phyloP scores from a whole-genome alignment of 2,113 vertebrate genomes.

The Melanotaenia duboulayi region DNA sequence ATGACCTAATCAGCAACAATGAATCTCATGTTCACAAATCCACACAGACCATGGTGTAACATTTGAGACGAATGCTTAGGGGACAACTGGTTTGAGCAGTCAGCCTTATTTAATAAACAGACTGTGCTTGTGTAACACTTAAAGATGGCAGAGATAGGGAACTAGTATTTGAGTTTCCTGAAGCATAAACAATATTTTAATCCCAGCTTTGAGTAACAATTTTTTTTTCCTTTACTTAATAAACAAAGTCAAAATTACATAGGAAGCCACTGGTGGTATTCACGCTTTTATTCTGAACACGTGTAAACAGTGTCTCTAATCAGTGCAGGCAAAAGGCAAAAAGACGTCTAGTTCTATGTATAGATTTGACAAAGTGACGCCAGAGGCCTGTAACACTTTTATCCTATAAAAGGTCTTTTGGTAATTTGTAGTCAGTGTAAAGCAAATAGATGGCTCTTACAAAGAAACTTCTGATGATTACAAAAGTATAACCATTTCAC shows the following conservation, averaged over 20 bases:
- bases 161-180: no score
- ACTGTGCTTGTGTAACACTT: background rate
- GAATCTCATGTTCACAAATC: background rate
- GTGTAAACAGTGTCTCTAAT: conserved; percentile 9
- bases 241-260: conserved; percentile 21
- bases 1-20: background rate
- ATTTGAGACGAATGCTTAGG: background rate
- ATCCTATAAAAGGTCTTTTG: background rate
- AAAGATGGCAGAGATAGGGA: background rate
- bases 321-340: background rate
- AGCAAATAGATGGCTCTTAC: background rate
- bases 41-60: background rate
- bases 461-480: background rate
- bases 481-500: background rate
- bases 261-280: conserved; percentile 1
- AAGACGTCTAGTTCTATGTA: no score
- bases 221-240: no score
- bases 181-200: no score
- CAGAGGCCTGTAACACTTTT: background rate
- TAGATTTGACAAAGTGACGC: background rate
- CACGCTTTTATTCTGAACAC: conserved; percentile 2
- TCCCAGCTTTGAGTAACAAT: no score
- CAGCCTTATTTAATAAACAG: background rate
- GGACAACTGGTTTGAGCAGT: background rate
- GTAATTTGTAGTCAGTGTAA: conserved; percentile 16